Evolutionary conservation across 2,797 vertebrate genomes (phyloP).

Genomic region (Pseudocheirus occidentalis): DNA sequence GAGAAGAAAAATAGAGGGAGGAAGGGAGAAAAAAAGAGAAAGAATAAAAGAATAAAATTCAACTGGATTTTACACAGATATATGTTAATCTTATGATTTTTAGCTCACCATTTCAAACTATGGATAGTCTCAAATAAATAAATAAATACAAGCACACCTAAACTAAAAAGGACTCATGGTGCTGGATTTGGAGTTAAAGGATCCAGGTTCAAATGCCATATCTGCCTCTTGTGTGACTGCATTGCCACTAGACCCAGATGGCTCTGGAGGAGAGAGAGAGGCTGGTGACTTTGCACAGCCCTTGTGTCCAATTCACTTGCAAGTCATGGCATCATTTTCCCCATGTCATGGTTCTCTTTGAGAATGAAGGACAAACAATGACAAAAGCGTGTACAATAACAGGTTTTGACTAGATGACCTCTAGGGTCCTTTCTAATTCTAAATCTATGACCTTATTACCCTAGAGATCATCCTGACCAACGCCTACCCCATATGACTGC

Average conservation of each 20-base stretch:
- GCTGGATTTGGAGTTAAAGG: neutral
- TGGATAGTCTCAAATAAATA: constrained; percentile 14
- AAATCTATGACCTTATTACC: neutral
- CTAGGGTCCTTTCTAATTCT: neutral
- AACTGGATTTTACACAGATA: constrained; percentile 4
- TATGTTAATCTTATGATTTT: constrained; percentile 29
- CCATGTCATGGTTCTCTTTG: neutral
- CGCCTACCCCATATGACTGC: neutral
- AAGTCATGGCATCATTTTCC: neutral
- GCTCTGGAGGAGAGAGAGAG: neutral
- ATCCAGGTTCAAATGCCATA: neutral
- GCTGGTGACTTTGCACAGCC: neutral
- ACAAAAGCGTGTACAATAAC: neutral
- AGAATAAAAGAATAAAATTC: neutral
- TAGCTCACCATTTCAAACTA: constrained; percentile 14
- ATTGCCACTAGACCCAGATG: neutral
- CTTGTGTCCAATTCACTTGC: neutral
- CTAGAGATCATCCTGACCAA: neutral
- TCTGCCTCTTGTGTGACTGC: neutral
- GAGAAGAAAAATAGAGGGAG: neutral
- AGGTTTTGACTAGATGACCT: neutral
- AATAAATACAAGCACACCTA: rapidly evolving
- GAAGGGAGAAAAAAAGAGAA: neutral
- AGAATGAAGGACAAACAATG: neutral
- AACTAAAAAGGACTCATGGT: neutral